A percentile compares a stretch with the other conserved stretches of the same genome.
Evolutionary conservation across 1,140 invertebrate species (phyloP).

Genomic region (Chrysomallon squamiferum): DNA sequence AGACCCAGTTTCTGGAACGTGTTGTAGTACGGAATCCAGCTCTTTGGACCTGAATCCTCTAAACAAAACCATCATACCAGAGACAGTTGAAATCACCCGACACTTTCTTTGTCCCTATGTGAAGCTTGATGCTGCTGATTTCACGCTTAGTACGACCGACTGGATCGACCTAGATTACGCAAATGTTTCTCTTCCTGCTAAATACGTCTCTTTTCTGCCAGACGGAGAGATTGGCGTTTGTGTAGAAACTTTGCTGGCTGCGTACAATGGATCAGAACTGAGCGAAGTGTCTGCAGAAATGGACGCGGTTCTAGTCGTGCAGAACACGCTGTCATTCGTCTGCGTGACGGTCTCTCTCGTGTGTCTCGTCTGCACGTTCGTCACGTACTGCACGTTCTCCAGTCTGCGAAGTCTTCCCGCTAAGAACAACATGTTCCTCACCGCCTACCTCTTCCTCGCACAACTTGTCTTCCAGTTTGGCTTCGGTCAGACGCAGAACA

Average conservation of each 20-base stretch:
- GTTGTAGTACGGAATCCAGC: background rate
- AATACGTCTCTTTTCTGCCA: background rate
- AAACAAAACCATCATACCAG: background rate
- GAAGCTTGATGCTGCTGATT: background rate
- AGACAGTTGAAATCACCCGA: background rate
- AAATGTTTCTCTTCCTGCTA: background rate
- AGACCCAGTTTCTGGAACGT: background rate
- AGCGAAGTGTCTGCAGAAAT: background rate
- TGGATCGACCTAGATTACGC: background rate
- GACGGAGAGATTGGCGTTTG: background rate
- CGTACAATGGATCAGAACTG: background rate
- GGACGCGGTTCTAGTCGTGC: background rate
- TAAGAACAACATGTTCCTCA: slow-evolving; percentile 63
- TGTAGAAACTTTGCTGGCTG: background rate
- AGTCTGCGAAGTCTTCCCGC: slow-evolving; percentile 63
- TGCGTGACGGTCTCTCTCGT: slow-evolving; percentile 57
- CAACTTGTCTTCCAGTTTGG: slow-evolving; percentile 63
- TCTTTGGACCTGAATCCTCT: background rate
- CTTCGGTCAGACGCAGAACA: background rate
- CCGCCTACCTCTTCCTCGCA: slow-evolving; percentile 57
- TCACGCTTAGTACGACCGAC: background rate
- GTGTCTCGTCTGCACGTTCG: slow-evolving; percentile 59
- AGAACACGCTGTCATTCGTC: slow-evolving; percentile 35
- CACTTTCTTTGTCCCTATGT: background rate
- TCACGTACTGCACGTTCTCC: slow-evolving; percentile 55